Base-by-base conservation (phyloP, 37 sponge, comb jelly and placozoan species). In the Bolinopsis microptera region DNA sequence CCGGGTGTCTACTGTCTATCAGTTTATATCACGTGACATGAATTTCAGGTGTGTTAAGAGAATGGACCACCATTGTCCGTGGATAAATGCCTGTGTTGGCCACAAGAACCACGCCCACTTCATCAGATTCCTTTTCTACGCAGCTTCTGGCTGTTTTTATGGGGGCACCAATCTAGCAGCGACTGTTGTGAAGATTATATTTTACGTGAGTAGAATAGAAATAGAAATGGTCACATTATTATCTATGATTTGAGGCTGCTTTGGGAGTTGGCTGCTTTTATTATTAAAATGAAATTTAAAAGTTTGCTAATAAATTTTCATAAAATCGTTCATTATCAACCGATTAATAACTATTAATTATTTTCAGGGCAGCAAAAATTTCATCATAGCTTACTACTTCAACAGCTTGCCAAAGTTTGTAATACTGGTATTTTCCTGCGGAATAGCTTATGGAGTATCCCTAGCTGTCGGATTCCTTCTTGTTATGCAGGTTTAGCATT, bases 21-120 rank as follows among this genome's bases (percentile, higher is more conserved):
- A n/a, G n/a, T n/a, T n/a, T n/a, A n/a, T n/a, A n/a, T n/a, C n/a
- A n/a, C n/a, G n/a, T n/a, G n/a, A n/a, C n/a, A n/a, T n/a, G n/a
- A n/a, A n/a, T n/a, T 86, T 38, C 31, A 86, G 90, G 35, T 86
- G 90, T 86, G 61, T 86, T 25, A 86, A 86, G 30, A 86, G 39
- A 48, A 86, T 86, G 90, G 90, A 86, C 28, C 90, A 86, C 61
- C 90, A 86, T 40, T 86, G 90, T 40, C 90, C 90, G 0, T 86
- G 90, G 90, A 86, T 86, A 9, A 86, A 86, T 48, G 41, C 61
- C 13, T 86, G 90, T 86, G 90, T 86, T 8, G 90, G 90, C 0
- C 90, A 86, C 90, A 86, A 86, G 30, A 86, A 86, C 90, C 90
- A 86, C 61, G 90, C 90, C 90, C 90, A 86, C 30, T 86, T 86